These are phyloP conservation scores for Actinemys pallida DNA, from an alignment of 2,113 vertebrate species.

Conservation along the genomic window DNA sequence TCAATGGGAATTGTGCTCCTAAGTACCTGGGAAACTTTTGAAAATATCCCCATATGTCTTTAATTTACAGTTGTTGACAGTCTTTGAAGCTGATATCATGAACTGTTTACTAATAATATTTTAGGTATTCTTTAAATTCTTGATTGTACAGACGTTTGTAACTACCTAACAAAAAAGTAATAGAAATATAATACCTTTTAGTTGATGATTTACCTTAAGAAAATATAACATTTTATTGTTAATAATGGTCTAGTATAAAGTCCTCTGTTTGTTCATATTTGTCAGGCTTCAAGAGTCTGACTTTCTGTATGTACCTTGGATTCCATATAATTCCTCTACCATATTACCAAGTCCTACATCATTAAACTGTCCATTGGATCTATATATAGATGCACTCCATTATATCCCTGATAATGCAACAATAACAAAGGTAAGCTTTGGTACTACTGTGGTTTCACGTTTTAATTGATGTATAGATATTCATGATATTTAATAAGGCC, in stretches of 20 bases:
- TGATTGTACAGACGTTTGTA: background rate
- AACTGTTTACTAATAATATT: background rate
- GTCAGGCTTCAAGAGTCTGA: background rate
- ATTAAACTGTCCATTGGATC: constrained; percentile 54
- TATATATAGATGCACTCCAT: constrained; percentile 53
- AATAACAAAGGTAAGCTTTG: constrained; percentile 46
- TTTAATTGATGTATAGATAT: background rate
- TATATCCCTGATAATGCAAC: constrained; percentile 61
- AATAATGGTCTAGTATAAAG: background rate
- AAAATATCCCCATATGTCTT: background rate
- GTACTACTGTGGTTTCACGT: background rate
- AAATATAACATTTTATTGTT: background rate
- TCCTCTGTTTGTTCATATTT: background rate
- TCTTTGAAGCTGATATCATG: background rate
- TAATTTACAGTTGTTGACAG: background rate
- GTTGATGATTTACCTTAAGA: background rate
- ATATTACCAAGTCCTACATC: constrained; percentile 15
- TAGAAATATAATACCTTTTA: background rate
- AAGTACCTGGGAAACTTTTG: background rate
- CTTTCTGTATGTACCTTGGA: constrained; percentile 18
- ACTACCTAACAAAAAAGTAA: background rate
- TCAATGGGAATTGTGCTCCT: background rate
- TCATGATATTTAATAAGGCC: background rate
- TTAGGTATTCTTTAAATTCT: background rate
- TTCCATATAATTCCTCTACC: constrained; percentile 44